These are phyloP conservation scores for Dendropsophus ebraccatus DNA, from an alignment of 2,113 vertebrate genomes.

Conservation along the genomic window DNA sequence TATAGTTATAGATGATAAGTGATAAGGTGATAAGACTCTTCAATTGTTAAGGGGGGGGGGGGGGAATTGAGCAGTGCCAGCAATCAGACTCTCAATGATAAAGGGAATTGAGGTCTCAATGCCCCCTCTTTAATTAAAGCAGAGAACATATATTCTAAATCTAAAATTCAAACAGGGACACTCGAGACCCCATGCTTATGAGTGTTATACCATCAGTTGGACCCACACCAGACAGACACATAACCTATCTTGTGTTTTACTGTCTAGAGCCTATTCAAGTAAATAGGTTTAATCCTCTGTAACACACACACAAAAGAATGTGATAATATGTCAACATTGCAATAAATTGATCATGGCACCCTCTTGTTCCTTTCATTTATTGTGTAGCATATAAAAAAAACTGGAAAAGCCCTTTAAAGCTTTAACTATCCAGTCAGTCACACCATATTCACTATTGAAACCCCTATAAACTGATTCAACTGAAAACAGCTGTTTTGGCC, in stretches of 20 bases:
- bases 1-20: too few species aligned
- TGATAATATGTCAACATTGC: neutral
- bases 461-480: neutral
- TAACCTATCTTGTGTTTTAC: neutral
- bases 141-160: too few species aligned
- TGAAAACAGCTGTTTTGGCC: neutral
- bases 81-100: too few species aligned
- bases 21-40: too few species aligned
- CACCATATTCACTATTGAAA: neutral
- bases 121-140: too few species aligned
- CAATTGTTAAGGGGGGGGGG: too few species aligned
- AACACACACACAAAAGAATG: neutral
- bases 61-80: too few species aligned
- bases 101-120: too few species aligned
- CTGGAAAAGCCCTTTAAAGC: neutral
- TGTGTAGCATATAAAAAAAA: neutral
- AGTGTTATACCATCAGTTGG: too few species aligned
- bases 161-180: too few species aligned
- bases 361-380: neutral
- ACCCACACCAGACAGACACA: neutral
- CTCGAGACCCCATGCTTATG: too few species aligned
- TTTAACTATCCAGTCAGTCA: neutral
- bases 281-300: neutral
- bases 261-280: neutral
- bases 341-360: neutral